Percentiles rank a stretch among this genome's conserved stretches.
Evolutionary conservation across 1,140 invertebrate species (phyloP).

Genomic region (Drosophila willistoni): DNA sequence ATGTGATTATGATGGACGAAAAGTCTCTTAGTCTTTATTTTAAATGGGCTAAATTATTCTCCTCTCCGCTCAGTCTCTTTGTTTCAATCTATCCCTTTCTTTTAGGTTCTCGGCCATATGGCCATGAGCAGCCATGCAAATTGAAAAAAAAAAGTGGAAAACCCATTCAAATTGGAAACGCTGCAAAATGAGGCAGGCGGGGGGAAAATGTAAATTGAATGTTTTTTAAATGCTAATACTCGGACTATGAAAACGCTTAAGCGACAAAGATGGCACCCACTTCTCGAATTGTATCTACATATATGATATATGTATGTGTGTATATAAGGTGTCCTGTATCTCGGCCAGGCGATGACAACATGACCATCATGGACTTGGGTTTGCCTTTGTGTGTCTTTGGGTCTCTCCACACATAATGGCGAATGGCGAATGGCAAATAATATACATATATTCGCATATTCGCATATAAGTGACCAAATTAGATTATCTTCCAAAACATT

Average conservation of each 20-base stretch:
- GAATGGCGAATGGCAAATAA: slow-evolving; percentile 54
- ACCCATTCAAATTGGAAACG: slow-evolving; percentile 67
- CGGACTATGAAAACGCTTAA: slow-evolving; percentile 40
- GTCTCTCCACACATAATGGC: slow-evolving; percentile 54
- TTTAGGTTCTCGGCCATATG: slow-evolving; percentile 45
- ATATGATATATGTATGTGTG: background rate
- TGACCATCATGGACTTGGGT: slow-evolving; percentile 8
- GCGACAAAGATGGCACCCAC: slow-evolving; percentile 19
- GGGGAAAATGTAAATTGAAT: slow-evolving; percentile 68
- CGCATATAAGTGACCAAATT: slow-evolving; percentile 83
- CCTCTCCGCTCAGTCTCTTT: background rate
- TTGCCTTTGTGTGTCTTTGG: background rate
- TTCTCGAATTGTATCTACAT: slow-evolving; percentile 3
- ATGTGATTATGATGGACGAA: too few species aligned
- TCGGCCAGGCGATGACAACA: slow-evolving; percentile 16
- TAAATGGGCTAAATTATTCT: too few species aligned
- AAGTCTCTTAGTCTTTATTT: too few species aligned
- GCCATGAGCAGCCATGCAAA: slow-evolving; percentile 53
- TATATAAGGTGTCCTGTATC: background rate
- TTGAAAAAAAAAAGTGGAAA: slow-evolving; percentile 62
- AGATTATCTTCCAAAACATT: slow-evolving; percentile 83
- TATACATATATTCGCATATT: slow-evolving; percentile 82
- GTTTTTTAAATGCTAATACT: slow-evolving; percentile 60
- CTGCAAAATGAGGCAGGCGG: background rate
- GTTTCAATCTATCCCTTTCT: background rate